phyloP scores from a whole-genome alignment of 2,888 invertebrate genomes.

The Steinernema scapterisci region DNA sequence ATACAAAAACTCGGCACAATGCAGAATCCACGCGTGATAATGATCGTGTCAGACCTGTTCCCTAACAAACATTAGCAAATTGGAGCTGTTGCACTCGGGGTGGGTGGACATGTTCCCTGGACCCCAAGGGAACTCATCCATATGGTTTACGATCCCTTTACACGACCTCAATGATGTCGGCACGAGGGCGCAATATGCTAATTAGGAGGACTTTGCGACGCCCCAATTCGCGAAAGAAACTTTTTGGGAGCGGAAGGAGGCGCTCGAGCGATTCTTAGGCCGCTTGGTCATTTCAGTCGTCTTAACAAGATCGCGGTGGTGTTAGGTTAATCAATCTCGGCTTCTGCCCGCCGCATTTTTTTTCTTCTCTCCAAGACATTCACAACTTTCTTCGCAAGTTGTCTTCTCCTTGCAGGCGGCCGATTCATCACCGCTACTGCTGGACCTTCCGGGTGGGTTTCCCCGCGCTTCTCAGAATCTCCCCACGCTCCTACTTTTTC shows the following conservation, averaged over 20 bases:
- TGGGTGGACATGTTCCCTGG: conserved; percentile 14
- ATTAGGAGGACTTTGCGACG: not conserved
- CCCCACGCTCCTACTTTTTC: not conserved
- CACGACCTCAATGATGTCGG: not conserved
- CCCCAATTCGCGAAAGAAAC: conserved; percentile 1
- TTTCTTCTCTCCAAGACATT: not conserved
- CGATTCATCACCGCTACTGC: not conserved
- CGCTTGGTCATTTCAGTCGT: not conserved
- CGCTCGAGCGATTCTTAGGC: not conserved
- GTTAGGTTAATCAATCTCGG: conserved; percentile 7
- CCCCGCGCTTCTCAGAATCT: not conserved
- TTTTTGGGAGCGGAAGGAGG: not conserved
- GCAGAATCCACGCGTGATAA: conserved; percentile 19
- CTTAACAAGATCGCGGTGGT: not conserved
- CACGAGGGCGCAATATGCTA: conserved; percentile 14
- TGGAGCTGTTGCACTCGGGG: not conserved
- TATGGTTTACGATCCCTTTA: conserved; percentile 22
- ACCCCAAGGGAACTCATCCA: not conserved
- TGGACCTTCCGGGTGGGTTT: conserved; percentile 7
- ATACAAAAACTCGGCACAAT: conserved; percentile 12
- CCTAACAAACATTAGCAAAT: conserved; percentile 22
- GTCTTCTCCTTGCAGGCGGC: not conserved
- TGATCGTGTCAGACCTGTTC: conserved; percentile 5
- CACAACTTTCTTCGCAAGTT: conserved; percentile 12
- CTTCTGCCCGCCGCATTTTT: not conserved